These are phyloP conservation scores for Pachyramphus minor DNA, from an alignment of 2,113 vertebrate genomes.

Conservation along the genomic window DNA sequence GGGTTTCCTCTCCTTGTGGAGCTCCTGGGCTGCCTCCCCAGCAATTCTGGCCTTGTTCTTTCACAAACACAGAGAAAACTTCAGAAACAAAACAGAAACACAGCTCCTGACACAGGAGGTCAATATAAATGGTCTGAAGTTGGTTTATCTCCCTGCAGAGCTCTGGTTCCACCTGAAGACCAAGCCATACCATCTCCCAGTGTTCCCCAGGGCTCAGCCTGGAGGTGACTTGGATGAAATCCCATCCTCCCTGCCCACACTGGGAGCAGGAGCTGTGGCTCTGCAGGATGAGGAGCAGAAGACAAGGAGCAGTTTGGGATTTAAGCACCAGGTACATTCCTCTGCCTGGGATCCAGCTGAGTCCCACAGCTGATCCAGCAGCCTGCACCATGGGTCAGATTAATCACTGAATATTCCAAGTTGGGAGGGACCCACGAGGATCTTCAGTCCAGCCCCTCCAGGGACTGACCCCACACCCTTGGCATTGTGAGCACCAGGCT, in stretches of 20 bases:
- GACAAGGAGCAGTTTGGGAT: neutral
- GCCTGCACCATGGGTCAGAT: rapidly evolving
- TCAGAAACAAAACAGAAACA: neutral
- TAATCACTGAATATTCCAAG: neutral
- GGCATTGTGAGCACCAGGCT: neutral
- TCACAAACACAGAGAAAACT: neutral
- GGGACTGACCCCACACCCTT: neutral
- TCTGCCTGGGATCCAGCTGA: neutral
- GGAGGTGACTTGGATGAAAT: neutral
- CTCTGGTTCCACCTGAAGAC: neutral
- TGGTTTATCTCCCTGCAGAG: neutral
- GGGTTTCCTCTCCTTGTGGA: neutral
- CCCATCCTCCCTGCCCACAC: neutral
- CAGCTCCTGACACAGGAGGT: neutral
- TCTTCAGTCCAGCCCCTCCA: neutral
- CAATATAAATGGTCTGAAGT: neutral
- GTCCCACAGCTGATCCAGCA: neutral
- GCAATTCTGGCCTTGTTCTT: neutral
- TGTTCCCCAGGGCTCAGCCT: neutral
- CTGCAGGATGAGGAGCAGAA: neutral
- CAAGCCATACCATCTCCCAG: neutral
- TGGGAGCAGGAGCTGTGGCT: neutral
- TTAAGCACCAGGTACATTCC: neutral
- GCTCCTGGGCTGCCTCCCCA: neutral
- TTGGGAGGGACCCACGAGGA: neutral